These are phyloP conservation scores for Saxicola maurus DNA, from an alignment of 2,797 vertebrate genomes.

Conservation along the genomic window DNA sequence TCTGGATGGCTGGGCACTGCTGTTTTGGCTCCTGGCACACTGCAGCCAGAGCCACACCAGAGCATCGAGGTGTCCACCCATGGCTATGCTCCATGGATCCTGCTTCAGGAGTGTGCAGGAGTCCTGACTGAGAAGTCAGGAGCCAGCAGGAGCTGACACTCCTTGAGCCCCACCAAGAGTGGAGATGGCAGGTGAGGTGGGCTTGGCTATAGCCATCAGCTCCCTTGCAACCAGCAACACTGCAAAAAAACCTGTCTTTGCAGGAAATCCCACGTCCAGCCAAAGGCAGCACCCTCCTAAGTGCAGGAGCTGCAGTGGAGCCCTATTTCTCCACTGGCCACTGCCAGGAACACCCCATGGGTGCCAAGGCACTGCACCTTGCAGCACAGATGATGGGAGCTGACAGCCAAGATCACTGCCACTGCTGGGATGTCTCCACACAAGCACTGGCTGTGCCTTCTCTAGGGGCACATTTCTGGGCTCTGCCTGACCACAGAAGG, in stretches of 20 bases:
- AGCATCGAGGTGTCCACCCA: fast-evolving
- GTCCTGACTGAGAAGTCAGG: not conserved
- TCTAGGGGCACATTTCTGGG: not conserved
- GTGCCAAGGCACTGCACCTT: not conserved
- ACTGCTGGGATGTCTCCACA: not conserved
- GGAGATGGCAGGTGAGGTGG: not conserved
- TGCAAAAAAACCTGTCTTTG: not conserved
- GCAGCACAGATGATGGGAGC: not conserved
- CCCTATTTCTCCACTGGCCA: not conserved
- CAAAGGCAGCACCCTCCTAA: slow-evolving; percentile 48
- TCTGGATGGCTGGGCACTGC: not conserved
- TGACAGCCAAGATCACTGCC: not conserved
- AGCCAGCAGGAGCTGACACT: not conserved
- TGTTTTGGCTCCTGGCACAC: not conserved
- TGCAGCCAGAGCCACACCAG: not conserved
- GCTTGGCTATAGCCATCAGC: not conserved
- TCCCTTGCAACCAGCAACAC: not conserved
- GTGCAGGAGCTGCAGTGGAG: not conserved
- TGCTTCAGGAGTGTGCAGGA: not conserved
- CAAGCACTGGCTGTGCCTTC: not conserved
- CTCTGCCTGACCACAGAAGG: not conserved
- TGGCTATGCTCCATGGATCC: not conserved
- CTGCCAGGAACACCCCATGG: not conserved
- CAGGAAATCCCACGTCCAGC: not conserved
- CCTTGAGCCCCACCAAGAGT: not conserved